Base-by-base conservation (phyloP, 1,140 invertebrate genomes). In the Musca domestica region DNA sequence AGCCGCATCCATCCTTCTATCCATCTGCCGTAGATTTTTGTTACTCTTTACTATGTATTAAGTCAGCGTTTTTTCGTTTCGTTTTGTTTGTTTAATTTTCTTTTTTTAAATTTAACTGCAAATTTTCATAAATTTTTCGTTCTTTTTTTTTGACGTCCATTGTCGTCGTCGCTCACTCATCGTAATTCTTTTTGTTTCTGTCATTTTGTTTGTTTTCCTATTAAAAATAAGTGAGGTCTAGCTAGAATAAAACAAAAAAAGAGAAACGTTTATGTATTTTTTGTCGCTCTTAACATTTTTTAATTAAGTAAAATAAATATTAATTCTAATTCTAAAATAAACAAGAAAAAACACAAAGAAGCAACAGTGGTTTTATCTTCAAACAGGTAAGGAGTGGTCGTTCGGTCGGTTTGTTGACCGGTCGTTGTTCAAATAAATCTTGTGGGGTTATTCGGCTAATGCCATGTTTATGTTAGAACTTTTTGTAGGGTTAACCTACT, bases 301-400 rank as follows among this genome's bases (percentile, higher is more conserved):
- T 61, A 61, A 61, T 61, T 61, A 61, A 61, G 56, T 34, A 61
- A 30, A 34, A 61, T 61, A 61, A 61, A 61, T 61, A 61, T 61
- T 61, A 61, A 34, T 61, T n/a, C 19, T 61, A 61, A 61, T 19
- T 51, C 48, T 22, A 9, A 54, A 51, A 17, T 20, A 17, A 51
- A 51, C 19, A 5, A 51, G 12, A 19, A 51, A 51, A 51, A 51
- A 54, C 22, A 14, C 22, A 14, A 52, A 20, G 3, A 54, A 23
- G 14, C 23, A 41, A 41, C 4, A 41, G 34, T 41, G 34, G 34
- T 41, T 41, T 4, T 30, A 30, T 30, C 27, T 30, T 30, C 9
- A 9, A 4, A 9, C 3, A 30, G 27, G 3, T 30, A 30, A 3
- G 3, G 27, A 9, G 27, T 30, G 3, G 27, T 30, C 3, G 27